phyloP scores from a whole-genome alignment of 2,888 invertebrate genomes.

The Drosophila parthenogenetica region DNA sequence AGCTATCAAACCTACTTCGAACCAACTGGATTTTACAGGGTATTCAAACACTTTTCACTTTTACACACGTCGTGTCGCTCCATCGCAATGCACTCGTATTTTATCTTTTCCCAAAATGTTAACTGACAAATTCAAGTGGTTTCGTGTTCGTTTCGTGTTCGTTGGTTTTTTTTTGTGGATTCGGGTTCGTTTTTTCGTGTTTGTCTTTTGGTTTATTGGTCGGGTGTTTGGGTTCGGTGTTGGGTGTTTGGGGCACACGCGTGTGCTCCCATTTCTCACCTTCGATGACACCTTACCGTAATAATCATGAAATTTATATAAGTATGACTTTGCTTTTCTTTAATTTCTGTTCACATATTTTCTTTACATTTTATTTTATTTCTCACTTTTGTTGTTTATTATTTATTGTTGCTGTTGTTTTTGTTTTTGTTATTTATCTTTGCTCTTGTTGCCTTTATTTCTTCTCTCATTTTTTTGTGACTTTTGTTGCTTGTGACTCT shows the following conservation, averaged over 20 bases:
- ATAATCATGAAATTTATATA: conserved; percentile 65
- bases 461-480: conserved; percentile 8
- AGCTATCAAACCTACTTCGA: background rate
- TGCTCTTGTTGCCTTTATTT: conserved; percentile 19
- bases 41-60: conserved; percentile 53
- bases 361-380: conserved; percentile 34
- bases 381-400: conserved; percentile 29
- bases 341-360: conserved; percentile 30
- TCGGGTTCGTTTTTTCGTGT: conserved; percentile 10
- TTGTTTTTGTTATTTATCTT: conserved; percentile 32
- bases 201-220: conserved; percentile 13
- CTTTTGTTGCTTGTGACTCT: conserved; percentile 44
- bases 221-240: conserved; percentile 8
- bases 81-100: conserved; percentile 3
- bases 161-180: conserved; percentile 15
- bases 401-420: conserved; percentile 31
- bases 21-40: conserved; percentile 20
- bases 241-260: conserved; percentile 42
- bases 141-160: conserved; percentile 29
- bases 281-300: conserved; percentile 69
- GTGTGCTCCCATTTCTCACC: conserved; percentile 79
- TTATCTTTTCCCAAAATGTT: conserved; percentile 5
- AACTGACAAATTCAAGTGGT: conserved; percentile 29
- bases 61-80: conserved; percentile 37
- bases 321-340: conserved; percentile 48